phyloP scores from a whole-genome alignment of 2,888 invertebrate species.

The Epinotia nisella region DNA sequence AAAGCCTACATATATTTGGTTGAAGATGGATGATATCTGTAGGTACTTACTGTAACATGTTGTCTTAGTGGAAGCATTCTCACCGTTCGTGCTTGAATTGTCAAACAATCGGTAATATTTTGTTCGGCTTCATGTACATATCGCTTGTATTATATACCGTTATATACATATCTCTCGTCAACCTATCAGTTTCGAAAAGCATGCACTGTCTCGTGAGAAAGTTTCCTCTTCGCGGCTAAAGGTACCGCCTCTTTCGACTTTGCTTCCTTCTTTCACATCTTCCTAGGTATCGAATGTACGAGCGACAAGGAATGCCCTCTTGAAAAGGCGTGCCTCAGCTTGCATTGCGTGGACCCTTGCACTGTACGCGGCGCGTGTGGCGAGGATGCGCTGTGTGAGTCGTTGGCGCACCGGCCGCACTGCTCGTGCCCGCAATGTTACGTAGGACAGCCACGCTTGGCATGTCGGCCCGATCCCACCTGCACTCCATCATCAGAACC shows the following conservation, averaged over 20 bases:
- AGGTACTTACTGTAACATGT: conserved; percentile 47
- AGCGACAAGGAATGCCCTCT: conserved; percentile 95
- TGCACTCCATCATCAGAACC: conserved; percentile 87
- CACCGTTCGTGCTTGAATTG: conserved; percentile 85
- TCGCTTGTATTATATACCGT: conserved; percentile 86
- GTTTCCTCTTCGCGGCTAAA: conserved; percentile 95
- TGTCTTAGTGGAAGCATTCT: conserved; percentile 84
- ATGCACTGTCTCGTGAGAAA: conserved; percentile 91
- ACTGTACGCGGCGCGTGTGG: conserved; percentile 95
- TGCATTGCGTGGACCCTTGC: conserved; percentile 96
- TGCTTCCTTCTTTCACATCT: conserved; percentile 85
- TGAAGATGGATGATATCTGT: conserved; percentile 37
- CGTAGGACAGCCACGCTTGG: conserved; percentile 91
- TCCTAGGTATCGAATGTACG: conserved; percentile 93
- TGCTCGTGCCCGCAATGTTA: conserved; percentile 96
- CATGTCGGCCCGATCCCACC: conserved; percentile 91
- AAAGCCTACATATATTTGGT: conserved; percentile 29
- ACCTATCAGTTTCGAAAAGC: conserved; percentile 86
- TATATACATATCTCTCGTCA: conserved; percentile 81
- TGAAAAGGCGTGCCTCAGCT: conserved; percentile 96
- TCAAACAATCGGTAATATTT: conserved; percentile 82
- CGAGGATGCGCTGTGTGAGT: conserved; percentile 94
- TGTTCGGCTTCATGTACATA: conserved; percentile 86
- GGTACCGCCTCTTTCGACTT: conserved; percentile 89
- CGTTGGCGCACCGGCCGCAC: conserved; percentile 92